A percentile compares a stretch with the other conserved stretches of the same genome.
Evolutionary conservation across 1,140 invertebrate genomes (phyloP).

Genomic region (Cepaea nemoralis): DNA sequence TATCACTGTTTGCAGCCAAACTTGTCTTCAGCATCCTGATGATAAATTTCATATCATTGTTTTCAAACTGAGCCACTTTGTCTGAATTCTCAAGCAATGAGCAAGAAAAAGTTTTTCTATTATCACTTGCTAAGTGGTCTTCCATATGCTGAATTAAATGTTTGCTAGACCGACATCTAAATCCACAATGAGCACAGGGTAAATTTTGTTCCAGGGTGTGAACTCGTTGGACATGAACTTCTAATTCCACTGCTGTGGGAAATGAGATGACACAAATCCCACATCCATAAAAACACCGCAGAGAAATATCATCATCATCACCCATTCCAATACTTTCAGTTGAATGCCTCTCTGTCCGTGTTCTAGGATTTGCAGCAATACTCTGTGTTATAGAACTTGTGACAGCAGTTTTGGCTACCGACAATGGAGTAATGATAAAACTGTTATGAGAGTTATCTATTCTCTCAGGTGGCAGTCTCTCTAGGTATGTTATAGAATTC

Average conservation of each 20-base stretch:
- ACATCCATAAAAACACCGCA: slow-evolving; percentile 3
- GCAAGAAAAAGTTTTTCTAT: not conserved
- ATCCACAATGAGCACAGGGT: slow-evolving; percentile 14
- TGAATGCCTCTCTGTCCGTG: not conserved
- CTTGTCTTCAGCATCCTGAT: not conserved
- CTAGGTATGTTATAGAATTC: not conserved
- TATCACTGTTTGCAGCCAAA: not conserved
- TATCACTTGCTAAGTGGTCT: not conserved
- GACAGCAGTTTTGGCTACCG: no score
- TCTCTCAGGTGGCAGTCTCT: not conserved
- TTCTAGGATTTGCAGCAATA: not conserved
- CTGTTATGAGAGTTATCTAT: no score
- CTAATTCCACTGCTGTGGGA: not conserved
- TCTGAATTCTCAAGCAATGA: slow-evolving; percentile 14
- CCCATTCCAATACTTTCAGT: not conserved
- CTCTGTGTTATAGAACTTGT: no score
- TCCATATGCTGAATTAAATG: not conserved
- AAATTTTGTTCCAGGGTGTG: not conserved
- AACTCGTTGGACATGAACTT: not conserved
- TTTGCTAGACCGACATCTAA: not conserved
- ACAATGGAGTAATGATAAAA: no score
- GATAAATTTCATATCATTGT: slow-evolving; percentile 1
- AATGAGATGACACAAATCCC: not conserved
- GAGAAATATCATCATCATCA: not conserved
- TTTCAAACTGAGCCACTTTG: not conserved